Conservation (phyloP, 2,113 vertebrate species). For the Fulica atra region DNA sequence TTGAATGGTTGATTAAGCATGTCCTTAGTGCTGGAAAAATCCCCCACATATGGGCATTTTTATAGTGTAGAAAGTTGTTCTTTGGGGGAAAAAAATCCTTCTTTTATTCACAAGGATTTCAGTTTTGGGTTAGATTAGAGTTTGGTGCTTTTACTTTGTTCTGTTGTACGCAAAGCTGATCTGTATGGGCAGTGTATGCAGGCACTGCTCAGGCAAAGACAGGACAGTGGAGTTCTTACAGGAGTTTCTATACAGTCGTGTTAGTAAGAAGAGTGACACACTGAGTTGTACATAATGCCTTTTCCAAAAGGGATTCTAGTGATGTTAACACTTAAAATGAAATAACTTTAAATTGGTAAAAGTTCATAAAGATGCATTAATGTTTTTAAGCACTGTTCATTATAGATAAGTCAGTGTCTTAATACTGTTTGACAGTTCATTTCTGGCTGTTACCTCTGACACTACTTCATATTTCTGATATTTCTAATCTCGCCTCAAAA, state of each 20-base stretch:
- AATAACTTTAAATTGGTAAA: constrained; percentile 34
- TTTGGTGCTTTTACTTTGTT: not conserved
- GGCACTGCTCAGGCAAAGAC: not conserved
- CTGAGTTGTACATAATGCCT: not conserved
- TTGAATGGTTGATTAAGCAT: not conserved
- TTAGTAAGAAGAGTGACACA: not conserved
- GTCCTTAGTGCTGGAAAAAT: not conserved
- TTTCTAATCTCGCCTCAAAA: constrained; percentile 58
- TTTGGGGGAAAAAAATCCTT: not conserved
- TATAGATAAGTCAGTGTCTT: constrained; percentile 62
- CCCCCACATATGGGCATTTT: not conserved
- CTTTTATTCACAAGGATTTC: not conserved
- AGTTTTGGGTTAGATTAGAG: not conserved
- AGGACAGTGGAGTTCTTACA: not conserved
- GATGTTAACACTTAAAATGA: constrained; percentile 26
- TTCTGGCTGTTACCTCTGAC: constrained; percentile 58
- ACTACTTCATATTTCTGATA: constrained; percentile 46
- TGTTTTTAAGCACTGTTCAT: constrained; percentile 54
- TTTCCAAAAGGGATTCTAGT: not conserved
- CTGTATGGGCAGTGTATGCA: not conserved
- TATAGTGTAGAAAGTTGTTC: not conserved
- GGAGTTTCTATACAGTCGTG: not conserved
- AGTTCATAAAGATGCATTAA: constrained; percentile 10
- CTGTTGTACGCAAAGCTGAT: not conserved
- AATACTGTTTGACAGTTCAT: constrained; percentile 47